Conservation (phyloP, 1,140 invertebrate genomes). For the Aethina tumida region DNA sequence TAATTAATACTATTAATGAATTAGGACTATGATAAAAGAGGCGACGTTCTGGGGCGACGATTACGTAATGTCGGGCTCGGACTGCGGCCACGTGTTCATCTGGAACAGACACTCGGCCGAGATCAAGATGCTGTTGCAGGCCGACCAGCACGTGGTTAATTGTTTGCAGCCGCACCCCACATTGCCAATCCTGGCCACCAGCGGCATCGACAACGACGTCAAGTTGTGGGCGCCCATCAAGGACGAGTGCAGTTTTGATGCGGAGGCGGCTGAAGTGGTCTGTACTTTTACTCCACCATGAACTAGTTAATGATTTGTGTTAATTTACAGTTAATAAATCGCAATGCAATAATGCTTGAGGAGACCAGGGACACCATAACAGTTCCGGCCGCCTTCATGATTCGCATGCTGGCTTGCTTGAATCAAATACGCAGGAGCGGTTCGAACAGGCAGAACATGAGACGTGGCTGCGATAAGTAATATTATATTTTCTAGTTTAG, state of each 20-base stretch:
- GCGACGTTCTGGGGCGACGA: constrained; percentile 80
- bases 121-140: constrained; percentile 69
- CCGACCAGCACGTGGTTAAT: constrained; percentile 80
- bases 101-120: constrained; percentile 56
- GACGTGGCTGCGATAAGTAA: background rate
- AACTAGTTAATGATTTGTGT: constrained; percentile 7
- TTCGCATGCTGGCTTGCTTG: constrained; percentile 71
- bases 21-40: constrained; percentile 83
- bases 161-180: constrained; percentile 78
- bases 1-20: background rate
- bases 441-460: constrained; percentile 1
- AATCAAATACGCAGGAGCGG: constrained; percentile 60
- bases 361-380: constrained; percentile 84
- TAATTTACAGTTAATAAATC: constrained; percentile 58
- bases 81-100: constrained; percentile 72
- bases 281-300: constrained; percentile 22
- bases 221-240: constrained; percentile 73
- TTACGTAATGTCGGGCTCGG: constrained; percentile 76
- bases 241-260: constrained; percentile 52
- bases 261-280: constrained; percentile 60
- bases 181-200: constrained; percentile 71
- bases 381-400: constrained; percentile 82
- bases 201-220: constrained; percentile 84
- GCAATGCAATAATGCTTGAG: constrained; percentile 80
- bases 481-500: too few species aligned